Percentiles rank a stretch among this genome's conserved stretches.
These are phyloP conservation scores for Zophobas atratus DNA, from an alignment of 1,140 invertebrate genomes.

Conservation along the genomic window DNA sequence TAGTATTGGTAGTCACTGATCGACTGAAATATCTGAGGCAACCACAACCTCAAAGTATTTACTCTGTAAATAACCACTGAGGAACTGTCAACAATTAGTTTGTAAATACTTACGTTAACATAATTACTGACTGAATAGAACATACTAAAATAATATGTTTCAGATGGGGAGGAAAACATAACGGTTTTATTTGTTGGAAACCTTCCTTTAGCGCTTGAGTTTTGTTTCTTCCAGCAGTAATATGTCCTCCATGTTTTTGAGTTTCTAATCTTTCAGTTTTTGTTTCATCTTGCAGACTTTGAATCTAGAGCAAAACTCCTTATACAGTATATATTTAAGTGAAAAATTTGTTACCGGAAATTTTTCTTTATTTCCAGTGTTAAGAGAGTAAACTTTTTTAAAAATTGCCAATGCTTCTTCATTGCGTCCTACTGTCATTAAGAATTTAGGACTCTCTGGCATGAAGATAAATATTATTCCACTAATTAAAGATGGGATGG, in stretches of 20 bases:
- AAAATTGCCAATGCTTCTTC: constrained; percentile 77
- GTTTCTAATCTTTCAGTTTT: constrained; percentile 22
- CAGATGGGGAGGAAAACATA: constrained; percentile 56
- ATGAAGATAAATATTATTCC: constrained; percentile 71
- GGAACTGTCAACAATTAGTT: neutral
- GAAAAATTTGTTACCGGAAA: constrained; percentile 72
- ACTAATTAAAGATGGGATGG: constrained; percentile 77
- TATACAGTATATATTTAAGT: neutral
- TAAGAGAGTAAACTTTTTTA: constrained; percentile 72
- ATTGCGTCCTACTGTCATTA: constrained; percentile 80
- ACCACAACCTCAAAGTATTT: constrained; percentile 49
- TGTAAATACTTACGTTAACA: constrained; percentile 45
- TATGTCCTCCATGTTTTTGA: constrained; percentile 7
- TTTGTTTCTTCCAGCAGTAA: constrained; percentile 46
- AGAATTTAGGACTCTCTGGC: constrained; percentile 86
- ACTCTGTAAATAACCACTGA: neutral
- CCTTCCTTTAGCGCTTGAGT: constrained; percentile 54
- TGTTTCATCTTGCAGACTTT: constrained; percentile 54
- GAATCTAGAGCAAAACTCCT: constrained; percentile 50
- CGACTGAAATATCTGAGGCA: constrained; percentile 50
- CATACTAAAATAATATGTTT: constrained; percentile 53
- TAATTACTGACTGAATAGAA: constrained; percentile 52
- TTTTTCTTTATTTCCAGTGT: constrained; percentile 73
- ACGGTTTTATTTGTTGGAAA: constrained; percentile 53
- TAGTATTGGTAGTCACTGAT: constrained; percentile 50